A percentile compares a stretch with the other conserved stretches of the same genome.
Conservation (phyloP, 2,113 vertebrate genomes). For the Cephalopholis sonnerati region DNA sequence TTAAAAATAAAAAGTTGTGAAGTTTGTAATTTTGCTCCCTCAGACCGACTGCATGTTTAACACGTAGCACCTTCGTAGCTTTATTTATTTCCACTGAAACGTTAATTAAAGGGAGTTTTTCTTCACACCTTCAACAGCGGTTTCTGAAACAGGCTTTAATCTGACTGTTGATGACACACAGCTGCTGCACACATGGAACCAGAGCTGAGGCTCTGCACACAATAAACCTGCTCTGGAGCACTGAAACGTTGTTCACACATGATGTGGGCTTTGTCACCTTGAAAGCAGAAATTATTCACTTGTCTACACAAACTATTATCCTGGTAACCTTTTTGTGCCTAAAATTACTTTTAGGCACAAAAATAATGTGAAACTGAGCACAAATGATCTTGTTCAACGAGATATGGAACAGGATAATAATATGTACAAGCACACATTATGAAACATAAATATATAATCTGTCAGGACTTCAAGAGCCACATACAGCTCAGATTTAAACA, state of each 20-base stretch:
- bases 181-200: neutral
- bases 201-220: neutral
- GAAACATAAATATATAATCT: no score
- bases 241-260: neutral
- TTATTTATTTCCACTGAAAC: neutral
- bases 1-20: constrained; percentile 16
- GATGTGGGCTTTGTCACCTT: neutral
- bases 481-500: no score
- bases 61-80: constrained; percentile 48
- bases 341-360: no score
- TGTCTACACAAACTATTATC: neutral
- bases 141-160: neutral
- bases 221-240: neutral
- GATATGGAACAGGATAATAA: no score
- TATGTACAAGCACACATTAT: no score
- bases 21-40: constrained; percentile 37
- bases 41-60: constrained; percentile 35
- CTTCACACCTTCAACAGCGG: neutral
- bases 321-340: no score
- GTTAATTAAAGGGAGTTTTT: constrained; percentile 66
- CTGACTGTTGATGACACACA: constrained; percentile 48
- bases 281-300: neutral
- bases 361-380: no score
- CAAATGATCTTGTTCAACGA: no score
- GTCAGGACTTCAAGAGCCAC: no score